Conservation (phyloP, 2,888 invertebrate species). For the Caenorhabditis sp. region DNA sequence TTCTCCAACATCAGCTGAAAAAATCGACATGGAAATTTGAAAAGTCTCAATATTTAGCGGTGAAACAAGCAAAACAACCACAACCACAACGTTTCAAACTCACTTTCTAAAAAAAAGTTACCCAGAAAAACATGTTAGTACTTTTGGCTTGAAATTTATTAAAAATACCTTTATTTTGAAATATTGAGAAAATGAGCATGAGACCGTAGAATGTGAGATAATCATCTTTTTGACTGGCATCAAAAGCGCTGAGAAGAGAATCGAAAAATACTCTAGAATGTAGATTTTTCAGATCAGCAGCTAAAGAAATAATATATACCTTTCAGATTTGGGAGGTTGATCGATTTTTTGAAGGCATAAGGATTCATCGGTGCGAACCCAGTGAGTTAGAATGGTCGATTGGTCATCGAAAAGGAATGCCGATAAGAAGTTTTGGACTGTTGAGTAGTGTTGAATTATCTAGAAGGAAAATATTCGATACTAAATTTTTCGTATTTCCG, state of each 20-base stretch:
- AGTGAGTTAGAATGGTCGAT: constrained; percentile 42
- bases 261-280: constrained; percentile 81
- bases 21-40: not conserved
- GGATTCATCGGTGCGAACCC: constrained; percentile 49
- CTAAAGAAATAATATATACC: not conserved
- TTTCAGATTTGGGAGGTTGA: constrained; percentile 3
- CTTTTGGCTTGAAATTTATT: not conserved
- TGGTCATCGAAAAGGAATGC: constrained; percentile 65
- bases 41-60: not conserved
- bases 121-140: too few species aligned
- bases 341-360: constrained; percentile 21
- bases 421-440: constrained; percentile 59
- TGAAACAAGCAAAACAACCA: constrained; percentile 11
- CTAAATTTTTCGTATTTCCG: too few species aligned
- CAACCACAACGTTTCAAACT: constrained; percentile 25
- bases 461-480: constrained; percentile 2
- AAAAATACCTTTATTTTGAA: constrained; percentile 85
- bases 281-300: not conserved
- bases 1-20: constrained; percentile 56
- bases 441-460: constrained; percentile 44
- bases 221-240: constrained; percentile 87
- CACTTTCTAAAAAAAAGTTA: too few species aligned
- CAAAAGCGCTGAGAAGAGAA: constrained; percentile 85
- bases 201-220: constrained; percentile 89
- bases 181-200: constrained; percentile 89